A percentile compares a stretch with the other conserved stretches of the same genome.
phyloP scores from a whole-genome alignment of 2,113 vertebrate species.

The Burhinus bistriatus region DNA sequence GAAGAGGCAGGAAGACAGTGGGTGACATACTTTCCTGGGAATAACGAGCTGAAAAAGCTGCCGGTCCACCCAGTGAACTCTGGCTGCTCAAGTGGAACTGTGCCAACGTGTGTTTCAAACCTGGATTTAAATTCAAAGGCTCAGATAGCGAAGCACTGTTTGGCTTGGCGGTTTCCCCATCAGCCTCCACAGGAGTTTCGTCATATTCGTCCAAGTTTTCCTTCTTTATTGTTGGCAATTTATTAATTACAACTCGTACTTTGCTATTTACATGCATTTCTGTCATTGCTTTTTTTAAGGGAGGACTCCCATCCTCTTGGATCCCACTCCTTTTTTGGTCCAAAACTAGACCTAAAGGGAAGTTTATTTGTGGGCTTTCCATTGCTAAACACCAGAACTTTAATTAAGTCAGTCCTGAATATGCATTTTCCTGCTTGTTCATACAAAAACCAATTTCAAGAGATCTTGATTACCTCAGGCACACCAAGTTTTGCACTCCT shows the following conservation, averaged over 20 bases:
- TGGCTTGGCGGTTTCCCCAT: conserved; percentile 68
- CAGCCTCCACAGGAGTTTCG: conserved; percentile 70
- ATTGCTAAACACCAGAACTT: conserved; percentile 70
- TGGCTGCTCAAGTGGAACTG: conserved; percentile 98
- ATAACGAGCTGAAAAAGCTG: conserved; percentile 93
- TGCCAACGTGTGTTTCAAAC: conserved; percentile 94
- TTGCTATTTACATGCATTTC: conserved; percentile 85
- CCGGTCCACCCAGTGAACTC: conserved; percentile 93
- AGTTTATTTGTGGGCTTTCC: conserved; percentile 85
- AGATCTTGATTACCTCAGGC: neutral
- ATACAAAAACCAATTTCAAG: neutral
- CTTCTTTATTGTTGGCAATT: conserved; percentile 86
- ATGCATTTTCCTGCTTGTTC: conserved; percentile 51
- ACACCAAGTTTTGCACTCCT: neutral
- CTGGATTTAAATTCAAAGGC: conserved; percentile 91
- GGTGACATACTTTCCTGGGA: conserved; percentile 87
- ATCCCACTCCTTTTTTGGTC: conserved; percentile 79
- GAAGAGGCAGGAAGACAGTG: conserved; percentile 82
- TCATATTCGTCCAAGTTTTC: conserved; percentile 84
- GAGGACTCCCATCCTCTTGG: conserved; percentile 83
- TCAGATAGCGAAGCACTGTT: conserved; percentile 73
- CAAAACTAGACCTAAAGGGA: conserved; percentile 64
- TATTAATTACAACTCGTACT: conserved; percentile 74
- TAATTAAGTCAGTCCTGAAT: conserved; percentile 48
- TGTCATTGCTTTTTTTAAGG: conserved; percentile 89